Evolutionary conservation across 2,797 vertebrate species (phyloP), one percentile per base, ranked within the genome.

Genomic region (Falco biarmicus): DNA sequence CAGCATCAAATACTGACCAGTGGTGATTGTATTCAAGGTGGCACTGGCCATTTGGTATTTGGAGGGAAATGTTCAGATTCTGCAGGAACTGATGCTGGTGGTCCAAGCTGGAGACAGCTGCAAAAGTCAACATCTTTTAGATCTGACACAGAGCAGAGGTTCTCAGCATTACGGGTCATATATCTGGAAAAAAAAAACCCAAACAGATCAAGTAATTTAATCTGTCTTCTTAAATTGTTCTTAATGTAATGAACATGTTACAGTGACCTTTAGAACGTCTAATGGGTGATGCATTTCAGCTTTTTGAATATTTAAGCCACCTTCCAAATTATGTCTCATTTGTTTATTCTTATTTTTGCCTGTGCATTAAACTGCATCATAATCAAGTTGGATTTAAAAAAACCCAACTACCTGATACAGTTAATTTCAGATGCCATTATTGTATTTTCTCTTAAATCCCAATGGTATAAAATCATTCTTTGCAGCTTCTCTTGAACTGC

Each of bases 241-340:
- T 76, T 96, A 93, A 97, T 94, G 31, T 78, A 96, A 94, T 89
- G 48, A 96, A 95, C 84, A 84, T 83, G 54, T 73, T 95, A 91
- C 91, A 96, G 88, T 80, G 70, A 79, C 68, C 74, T 84, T 93
- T 73, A 95, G 64, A 91, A 90, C 77, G 28, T 74, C 59, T 93
- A 93, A 89, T 54, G 54, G 70, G 34, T 9, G 9, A 90, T 75
- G 53, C 32, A 90, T 88, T 90, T 95, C 76, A 83, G 75, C 56
- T 92, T 94, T 94, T 56, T 78, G 63, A 92, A 90, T 90, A 89
- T 83, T 93, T 88, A 89, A 87, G 37, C 17, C 50, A 84, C 78
- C 31, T 95, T 81, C 45, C 50, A 90, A 89, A 71, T 91, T 69
- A 74, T 25, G 19, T 50, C 28, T 71, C 45, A 70, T 93, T 91